phyloP scores from a whole-genome alignment of 2,113 vertebrate species.

The Collichthys lucidus region DNA sequence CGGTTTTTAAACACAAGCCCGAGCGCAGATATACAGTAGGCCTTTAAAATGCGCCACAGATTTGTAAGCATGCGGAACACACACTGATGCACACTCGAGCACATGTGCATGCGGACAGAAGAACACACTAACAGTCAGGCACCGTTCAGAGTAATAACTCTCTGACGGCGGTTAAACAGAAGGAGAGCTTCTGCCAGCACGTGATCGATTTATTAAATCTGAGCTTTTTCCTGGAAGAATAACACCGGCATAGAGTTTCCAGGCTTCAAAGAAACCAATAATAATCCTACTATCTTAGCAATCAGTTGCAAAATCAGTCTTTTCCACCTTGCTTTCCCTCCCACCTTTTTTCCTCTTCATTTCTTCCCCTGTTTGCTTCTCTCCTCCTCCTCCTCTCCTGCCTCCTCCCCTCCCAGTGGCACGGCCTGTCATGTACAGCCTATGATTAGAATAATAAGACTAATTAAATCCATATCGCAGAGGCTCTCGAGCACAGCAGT shows the following conservation, averaged over 20 bases:
- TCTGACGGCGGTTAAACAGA: conserved; percentile 12
- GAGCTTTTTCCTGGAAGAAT: conserved; percentile 32
- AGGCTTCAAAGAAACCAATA: conserved; percentile 20
- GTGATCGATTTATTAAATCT: conserved; percentile 9
- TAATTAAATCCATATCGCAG: conserved; percentile 78
- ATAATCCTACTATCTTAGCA: conserved; percentile 37
- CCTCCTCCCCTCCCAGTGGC: conserved; percentile 56
- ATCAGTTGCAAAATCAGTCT: conserved; percentile 33
- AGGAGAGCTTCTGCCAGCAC: neutral
- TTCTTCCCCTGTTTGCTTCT: neutral
- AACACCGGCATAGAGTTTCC: conserved; percentile 11
- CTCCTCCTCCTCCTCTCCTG: neutral
- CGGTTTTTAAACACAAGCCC: neutral
- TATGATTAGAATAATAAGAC: conserved; percentile 80
- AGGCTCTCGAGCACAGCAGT: conserved; percentile 44
- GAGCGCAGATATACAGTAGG: neutral
- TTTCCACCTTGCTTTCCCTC: conserved; percentile 16
- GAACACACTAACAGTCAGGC: neutral
- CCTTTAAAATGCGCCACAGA: neutral
- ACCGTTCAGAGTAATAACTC: neutral
- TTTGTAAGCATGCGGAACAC: neutral
- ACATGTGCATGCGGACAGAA: neutral
- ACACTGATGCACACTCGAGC: neutral
- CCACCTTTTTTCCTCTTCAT: conserved; percentile 1
- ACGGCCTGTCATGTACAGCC: conserved; percentile 72